Conservation (phyloP, 1,140 invertebrate species). For the Drosophila neocordata region DNA sequence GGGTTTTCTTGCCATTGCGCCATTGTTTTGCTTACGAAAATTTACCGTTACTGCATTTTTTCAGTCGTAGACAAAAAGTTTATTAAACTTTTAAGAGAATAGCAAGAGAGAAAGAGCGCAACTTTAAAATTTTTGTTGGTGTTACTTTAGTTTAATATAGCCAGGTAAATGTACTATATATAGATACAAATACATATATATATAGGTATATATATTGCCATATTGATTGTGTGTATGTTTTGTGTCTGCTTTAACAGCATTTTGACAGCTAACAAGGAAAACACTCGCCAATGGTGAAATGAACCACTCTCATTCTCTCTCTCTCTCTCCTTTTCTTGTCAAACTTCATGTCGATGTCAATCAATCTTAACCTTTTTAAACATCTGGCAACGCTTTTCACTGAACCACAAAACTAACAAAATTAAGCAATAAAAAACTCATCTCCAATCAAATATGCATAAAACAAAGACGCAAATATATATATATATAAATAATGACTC, state of each 20-base stretch:
- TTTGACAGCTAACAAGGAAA: constrained; percentile 19
- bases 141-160: background rate
- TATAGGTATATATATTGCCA: constrained; percentile 2
- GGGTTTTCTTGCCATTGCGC: constrained; percentile 27
- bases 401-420: constrained; percentile 1
- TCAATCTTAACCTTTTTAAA: constrained; percentile 5
- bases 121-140: constrained; percentile 12
- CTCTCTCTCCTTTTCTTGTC: no score
- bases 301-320: background rate
- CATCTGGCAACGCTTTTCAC: background rate
- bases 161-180: background rate
- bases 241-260: constrained; percentile 18
- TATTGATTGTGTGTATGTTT: constrained; percentile 12
- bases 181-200: background rate
- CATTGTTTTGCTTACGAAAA: constrained; percentile 48
- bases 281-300: no score
- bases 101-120: background rate
- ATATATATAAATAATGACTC: background rate
- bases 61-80: constrained; percentile 38
- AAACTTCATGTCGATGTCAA: constrained; percentile 14
- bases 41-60: constrained; percentile 47
- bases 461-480: background rate
- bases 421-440: background rate
- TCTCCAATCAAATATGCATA: constrained; percentile 3
- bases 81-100: constrained; percentile 47